Conservation (phyloP, 1,140 invertebrate genomes). For the Stenopsyche tienmushanensis region DNA sequence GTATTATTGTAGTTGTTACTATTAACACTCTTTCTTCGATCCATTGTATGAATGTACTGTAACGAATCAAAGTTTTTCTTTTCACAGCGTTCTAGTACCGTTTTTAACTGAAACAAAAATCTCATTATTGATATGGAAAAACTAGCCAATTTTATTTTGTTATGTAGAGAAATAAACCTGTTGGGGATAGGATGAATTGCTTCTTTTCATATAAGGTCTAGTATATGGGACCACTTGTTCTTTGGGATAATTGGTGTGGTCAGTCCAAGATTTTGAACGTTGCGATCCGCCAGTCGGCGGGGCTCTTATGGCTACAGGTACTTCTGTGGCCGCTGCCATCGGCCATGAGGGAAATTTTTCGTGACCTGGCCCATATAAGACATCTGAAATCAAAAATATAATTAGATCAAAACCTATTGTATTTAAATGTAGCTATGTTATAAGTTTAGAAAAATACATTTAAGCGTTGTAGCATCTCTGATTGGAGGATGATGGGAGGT, state of each 20-base stretch:
- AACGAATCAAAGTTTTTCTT: conserved; percentile 67
- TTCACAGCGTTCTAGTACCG: conserved; percentile 74
- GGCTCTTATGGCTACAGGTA: conserved; percentile 54
- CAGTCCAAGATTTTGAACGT: conserved; percentile 73
- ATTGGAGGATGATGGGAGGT: conserved; percentile 53
- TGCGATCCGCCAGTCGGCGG: conserved; percentile 58
- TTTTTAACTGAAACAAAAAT: conserved; percentile 61
- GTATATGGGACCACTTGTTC: conserved; percentile 66
- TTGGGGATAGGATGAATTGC: conserved; percentile 65
- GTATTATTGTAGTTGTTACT: conserved; percentile 67
- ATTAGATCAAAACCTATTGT: not conserved
- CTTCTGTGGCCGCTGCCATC: conserved; percentile 56
- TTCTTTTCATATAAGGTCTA: conserved; percentile 67
- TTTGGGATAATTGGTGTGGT: conserved; percentile 73
- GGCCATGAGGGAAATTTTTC: conserved; percentile 84
- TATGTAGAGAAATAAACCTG: conserved; percentile 52
- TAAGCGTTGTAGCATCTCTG: conserved; percentile 65
- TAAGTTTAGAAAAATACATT: conserved; percentile 42
- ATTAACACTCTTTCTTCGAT: conserved; percentile 62
- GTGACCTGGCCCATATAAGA: conserved; percentile 72
- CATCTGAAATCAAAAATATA: conserved; percentile 42
- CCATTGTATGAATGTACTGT: conserved; percentile 61
- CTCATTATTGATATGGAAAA: not conserved
- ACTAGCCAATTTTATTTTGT: too few relatives aligned
- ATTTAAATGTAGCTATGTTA: not conserved